Conservation (phyloP, 2,113 vertebrate species). For the Isurus oxyrinchus region DNA sequence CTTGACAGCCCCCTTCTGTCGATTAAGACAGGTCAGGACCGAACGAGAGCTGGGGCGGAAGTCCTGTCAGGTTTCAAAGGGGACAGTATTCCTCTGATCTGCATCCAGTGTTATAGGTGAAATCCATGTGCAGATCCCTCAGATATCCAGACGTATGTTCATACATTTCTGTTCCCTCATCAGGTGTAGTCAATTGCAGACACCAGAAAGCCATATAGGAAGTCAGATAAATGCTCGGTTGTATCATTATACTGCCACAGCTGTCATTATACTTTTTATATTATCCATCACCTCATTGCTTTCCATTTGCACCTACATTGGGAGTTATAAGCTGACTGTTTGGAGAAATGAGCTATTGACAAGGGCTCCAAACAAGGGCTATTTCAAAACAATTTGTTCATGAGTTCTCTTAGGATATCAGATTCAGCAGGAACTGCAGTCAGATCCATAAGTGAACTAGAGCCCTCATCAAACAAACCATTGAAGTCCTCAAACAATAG, state of each 20-base stretch:
- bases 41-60: background rate
- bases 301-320: background rate
- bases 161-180: no score
- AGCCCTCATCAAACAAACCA: no score
- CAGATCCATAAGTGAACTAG: no score
- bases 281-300: background rate
- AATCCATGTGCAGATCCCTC: no score
- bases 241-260: background rate
- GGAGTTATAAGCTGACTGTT: background rate
- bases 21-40: background rate
- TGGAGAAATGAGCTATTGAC: background rate
- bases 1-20: background rate
- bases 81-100: no score
- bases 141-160: no score
- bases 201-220: background rate
- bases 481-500: no score
- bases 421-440: background rate
- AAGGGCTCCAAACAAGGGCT: background rate
- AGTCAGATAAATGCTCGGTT: background rate
- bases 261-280: background rate
- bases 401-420: background rate
- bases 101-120: no score
- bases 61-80: background rate
- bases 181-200: background rate
- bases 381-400: background rate